A percentile compares a stretch with the other conserved stretches of the same genome.
Evolutionary conservation across 2,113 vertebrate species (phyloP).

Genomic region (Chrysochloris asiatica): DNA sequence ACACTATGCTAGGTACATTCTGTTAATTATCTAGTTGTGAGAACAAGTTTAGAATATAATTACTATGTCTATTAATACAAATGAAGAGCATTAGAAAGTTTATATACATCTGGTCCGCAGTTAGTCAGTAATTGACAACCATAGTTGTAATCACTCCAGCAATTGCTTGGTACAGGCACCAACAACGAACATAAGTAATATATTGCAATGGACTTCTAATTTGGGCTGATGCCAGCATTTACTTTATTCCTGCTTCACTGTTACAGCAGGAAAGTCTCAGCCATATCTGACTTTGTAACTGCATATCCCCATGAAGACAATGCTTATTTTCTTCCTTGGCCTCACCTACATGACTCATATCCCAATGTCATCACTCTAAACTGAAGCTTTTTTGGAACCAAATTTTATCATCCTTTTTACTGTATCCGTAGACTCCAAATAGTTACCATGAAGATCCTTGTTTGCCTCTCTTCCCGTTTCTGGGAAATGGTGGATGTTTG

Average conservation of each 20-base stretch:
- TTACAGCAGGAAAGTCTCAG: neutral
- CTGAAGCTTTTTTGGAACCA: neutral
- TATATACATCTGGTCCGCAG: neutral
- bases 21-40: neutral
- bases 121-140: neutral
- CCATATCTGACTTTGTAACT: neutral
- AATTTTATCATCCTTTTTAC: neutral
- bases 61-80: neutral
- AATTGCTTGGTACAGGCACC: neutral
- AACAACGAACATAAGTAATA: neutral
- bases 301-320: neutral
- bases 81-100: neutral
- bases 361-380: too few species aligned
- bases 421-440: neutral
- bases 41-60: neutral
- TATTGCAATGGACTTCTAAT: neutral
- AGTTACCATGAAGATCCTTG: neutral
- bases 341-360: neutral
- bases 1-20: neutral
- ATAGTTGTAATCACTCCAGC: neutral
- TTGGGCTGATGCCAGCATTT: neutral
- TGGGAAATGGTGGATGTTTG: neutral
- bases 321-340: neutral
- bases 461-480: neutral
- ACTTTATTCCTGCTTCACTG: neutral